A percentile compares a stretch with the other conserved stretches of the same genome.
These are phyloP conservation scores for Cryptosula pallasiana DNA, from an alignment of 2,888 invertebrate genomes.

Conservation along the genomic window DNA sequence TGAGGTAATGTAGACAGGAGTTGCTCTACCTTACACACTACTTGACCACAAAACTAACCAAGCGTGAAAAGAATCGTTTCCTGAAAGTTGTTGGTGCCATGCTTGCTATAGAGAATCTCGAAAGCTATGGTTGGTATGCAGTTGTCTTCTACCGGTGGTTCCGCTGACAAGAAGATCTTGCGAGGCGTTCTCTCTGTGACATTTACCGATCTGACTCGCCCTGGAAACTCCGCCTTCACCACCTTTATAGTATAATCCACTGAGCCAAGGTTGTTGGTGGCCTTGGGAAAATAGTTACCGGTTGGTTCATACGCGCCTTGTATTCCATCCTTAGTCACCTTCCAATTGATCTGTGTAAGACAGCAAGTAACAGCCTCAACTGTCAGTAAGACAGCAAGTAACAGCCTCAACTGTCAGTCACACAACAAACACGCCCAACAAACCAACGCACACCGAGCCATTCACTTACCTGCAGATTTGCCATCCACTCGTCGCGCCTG, in stretches of 20 bases:
- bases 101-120: not conserved
- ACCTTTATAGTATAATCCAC: slow-evolving; percentile 1
- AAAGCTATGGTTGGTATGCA: slow-evolving; percentile 11
- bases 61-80: not conserved
- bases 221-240: slow-evolving; percentile 2
- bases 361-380: too few relatives aligned
- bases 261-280: not conserved
- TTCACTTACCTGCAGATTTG: slow-evolving; percentile 6
- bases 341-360: slow-evolving; percentile 3
- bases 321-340: slow-evolving; percentile 1
- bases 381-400: too few relatives aligned
- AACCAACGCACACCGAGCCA: too few relatives aligned
- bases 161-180: not conserved
- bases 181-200: not conserved
- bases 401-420: too few relatives aligned
- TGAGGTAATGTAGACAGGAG: too few relatives aligned
- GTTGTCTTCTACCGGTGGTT: slow-evolving; percentile 5
- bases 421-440: too few relatives aligned
- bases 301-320: not conserved
- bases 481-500: slow-evolving; percentile 19
- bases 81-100: not conserved
- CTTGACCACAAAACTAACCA: slow-evolving; percentile 3
- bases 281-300: slow-evolving; percentile 16
- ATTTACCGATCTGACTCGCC: not conserved
- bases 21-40: too few relatives aligned